Percentiles rank a stretch among this genome's conserved stretches.
Conservation (phyloP, 2,888 invertebrate genomes). For the Troilus luridus region DNA sequence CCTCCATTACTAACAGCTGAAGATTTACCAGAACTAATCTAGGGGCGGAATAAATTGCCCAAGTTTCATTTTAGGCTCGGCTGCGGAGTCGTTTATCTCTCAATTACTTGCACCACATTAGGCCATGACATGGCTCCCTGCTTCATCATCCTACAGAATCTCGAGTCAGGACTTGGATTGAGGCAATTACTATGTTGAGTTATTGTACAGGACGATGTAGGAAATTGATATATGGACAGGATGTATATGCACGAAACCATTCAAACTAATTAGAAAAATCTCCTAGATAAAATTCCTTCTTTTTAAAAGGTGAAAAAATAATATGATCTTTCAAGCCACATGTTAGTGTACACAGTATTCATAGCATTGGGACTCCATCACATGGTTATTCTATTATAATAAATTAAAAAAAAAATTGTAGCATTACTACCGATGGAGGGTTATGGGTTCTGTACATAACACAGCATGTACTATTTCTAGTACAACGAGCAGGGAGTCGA, state of each 20-base stretch:
- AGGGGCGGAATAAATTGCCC: neutral
- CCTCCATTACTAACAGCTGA: neutral
- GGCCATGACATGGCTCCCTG: neutral
- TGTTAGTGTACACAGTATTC: too few species aligned
- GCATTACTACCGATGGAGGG: too few species aligned
- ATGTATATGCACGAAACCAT: neutral
- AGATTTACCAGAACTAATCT: constrained; percentile 15
- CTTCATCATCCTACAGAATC: neutral
- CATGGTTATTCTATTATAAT: neutral
- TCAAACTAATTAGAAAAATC: too few species aligned
- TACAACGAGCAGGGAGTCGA: too few species aligned
- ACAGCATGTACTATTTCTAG: too few species aligned
- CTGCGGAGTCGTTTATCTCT: constrained; percentile 1
- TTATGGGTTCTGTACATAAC: too few species aligned
- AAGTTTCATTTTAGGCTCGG: constrained; percentile 33
- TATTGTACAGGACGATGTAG: too few species aligned
- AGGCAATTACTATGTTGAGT: neutral
- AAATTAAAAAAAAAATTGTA: too few species aligned
- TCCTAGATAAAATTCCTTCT: too few species aligned
- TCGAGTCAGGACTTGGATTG: neutral
- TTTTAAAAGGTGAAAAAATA: too few species aligned
- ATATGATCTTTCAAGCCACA: too few species aligned
- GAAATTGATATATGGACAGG: neutral
- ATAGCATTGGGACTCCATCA: neutral
- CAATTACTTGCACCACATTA: constrained; percentile 30